A percentile compares a stretch with the other conserved stretches of the same genome.
These are phyloP conservation scores for Trissonchulus latispiculum DNA, from an alignment of 2,888 invertebrate species.

Conservation along the genomic window DNA sequence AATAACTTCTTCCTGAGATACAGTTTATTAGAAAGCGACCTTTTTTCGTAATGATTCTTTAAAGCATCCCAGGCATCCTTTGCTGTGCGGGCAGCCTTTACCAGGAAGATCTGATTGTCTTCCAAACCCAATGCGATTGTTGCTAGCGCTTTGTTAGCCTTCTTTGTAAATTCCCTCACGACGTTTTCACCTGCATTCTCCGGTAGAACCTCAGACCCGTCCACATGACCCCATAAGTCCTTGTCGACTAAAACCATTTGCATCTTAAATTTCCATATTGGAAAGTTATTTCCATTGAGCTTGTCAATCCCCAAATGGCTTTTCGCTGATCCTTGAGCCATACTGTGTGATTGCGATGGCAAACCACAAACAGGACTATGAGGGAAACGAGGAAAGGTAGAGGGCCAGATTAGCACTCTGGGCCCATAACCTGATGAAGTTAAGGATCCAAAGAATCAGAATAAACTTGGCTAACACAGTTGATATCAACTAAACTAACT, in stretches of 20 bases:
- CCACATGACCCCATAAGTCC: neutral
- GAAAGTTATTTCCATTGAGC: neutral
- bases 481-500: no score
- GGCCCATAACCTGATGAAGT: no score
- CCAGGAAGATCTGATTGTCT: neutral
- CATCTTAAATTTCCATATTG: neutral
- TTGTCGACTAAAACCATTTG: neutral
- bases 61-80: neutral
- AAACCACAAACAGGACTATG: no score
- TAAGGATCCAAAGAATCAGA: no score
- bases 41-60: neutral
- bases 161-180: neutral
- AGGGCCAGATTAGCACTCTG: no score
- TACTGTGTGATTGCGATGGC: neutral
- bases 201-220: neutral
- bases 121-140: neutral
- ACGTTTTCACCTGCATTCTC: neutral
- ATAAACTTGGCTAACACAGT: no score
- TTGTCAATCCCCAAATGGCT: neutral
- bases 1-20: no score
- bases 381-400: no score
- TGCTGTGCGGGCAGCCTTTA: neutral
- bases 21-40: neutral
- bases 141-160: neutral
- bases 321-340: neutral